Conservation (phyloP, 2,797 vertebrate species). For the Xiphophorus birchmanni region DNA sequence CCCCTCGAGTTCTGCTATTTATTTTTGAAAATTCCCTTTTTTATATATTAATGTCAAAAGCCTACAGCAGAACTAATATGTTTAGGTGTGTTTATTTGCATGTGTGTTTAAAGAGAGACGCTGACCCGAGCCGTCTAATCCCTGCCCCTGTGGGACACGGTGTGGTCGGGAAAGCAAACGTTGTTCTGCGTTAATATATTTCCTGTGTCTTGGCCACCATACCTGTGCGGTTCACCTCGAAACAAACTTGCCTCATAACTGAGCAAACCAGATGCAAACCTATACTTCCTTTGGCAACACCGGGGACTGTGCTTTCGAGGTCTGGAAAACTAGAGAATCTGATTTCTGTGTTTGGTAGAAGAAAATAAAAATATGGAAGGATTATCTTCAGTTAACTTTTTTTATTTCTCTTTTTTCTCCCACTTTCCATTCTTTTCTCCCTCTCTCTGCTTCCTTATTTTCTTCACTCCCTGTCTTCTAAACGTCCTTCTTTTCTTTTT, state of each 20-base stretch:
- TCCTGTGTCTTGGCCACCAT: slow-evolving; percentile 77
- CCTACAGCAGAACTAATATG: slow-evolving; percentile 40
- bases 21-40: slow-evolving; percentile 15
- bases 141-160: slow-evolving; percentile 70
- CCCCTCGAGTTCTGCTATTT: slow-evolving; percentile 2
- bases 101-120: slow-evolving; percentile 8
- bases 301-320: slow-evolving; percentile 13
- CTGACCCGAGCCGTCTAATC: slow-evolving; percentile 44
- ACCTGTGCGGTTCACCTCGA: slow-evolving; percentile 75
- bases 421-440: neutral
- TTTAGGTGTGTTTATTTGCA: slow-evolving; percentile 34
- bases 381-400: neutral
- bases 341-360: neutral
- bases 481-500: neutral
- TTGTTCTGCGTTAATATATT: slow-evolving; percentile 78
- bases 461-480: neutral
- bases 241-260: slow-evolving; percentile 49
- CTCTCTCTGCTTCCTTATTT: neutral
- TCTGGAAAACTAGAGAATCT: neutral
- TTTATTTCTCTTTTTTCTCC: neutral
- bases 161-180: slow-evolving; percentile 81
- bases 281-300: slow-evolving; percentile 22
- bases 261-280: slow-evolving; percentile 30
- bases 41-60: slow-evolving; percentile 30
- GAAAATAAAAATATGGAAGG: neutral